Percentiles rank a stretch among this genome's conserved stretches.
Evolutionary conservation across 1,140 invertebrate genomes (phyloP).

Genomic region (Saccostrea cuccullata): DNA sequence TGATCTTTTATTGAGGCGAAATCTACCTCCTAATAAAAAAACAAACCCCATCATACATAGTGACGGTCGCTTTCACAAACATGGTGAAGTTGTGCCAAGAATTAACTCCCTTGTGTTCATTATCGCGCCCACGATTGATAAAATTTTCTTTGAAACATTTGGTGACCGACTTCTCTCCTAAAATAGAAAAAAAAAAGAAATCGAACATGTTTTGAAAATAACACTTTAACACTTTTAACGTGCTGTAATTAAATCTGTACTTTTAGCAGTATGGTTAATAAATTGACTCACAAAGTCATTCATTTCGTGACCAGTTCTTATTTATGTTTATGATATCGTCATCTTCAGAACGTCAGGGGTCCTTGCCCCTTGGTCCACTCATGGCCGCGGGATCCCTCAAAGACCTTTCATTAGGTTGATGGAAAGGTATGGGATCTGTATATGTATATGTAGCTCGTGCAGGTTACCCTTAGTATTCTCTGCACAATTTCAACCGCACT

Average conservation of each 20-base stretch:
- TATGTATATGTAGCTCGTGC: too few species aligned
- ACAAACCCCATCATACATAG: slow-evolving; percentile 11
- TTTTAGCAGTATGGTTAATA: too few species aligned
- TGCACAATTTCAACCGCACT: background rate
- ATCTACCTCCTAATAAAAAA: background rate
- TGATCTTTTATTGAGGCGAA: slow-evolving; percentile 9
- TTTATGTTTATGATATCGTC: too few species aligned
- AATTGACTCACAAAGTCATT: too few species aligned
- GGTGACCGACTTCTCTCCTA: background rate
- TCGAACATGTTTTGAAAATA: background rate
- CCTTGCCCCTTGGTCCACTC: too few species aligned
- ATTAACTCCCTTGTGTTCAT: background rate
- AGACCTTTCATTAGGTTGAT: too few species aligned
- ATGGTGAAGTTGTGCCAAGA: background rate
- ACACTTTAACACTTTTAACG: too few species aligned
- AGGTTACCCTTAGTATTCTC: background rate
- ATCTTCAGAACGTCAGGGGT: too few species aligned
- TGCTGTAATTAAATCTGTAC: too few species aligned
- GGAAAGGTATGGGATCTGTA: too few species aligned
- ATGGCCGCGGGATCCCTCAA: too few species aligned
- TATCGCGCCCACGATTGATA: background rate
- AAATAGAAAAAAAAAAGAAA: background rate
- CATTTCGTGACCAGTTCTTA: too few species aligned
- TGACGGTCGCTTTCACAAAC: background rate
- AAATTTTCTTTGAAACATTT: background rate